Conservation (phyloP, 2,113 vertebrate species). For the Poecile atricapillus region DNA sequence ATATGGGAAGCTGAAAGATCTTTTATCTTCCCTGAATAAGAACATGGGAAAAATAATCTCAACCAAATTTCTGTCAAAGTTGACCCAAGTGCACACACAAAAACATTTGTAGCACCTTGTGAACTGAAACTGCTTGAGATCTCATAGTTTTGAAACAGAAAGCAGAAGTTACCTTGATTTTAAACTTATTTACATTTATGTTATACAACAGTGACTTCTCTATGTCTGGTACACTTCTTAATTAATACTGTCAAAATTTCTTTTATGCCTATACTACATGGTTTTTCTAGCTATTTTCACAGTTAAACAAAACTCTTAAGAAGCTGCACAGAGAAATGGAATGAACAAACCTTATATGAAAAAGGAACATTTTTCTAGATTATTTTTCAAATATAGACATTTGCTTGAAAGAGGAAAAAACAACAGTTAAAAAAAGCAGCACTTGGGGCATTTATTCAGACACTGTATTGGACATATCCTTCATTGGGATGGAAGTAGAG, state of each 20-base stretch:
- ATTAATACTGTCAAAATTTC: background rate
- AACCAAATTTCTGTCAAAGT: background rate
- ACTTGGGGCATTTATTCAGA: background rate
- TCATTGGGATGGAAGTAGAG: background rate
- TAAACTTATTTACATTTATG: slow-evolving; percentile 26
- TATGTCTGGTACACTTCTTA: background rate
- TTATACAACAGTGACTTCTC: background rate
- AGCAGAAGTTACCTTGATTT: slow-evolving; percentile 36
- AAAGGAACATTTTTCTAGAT: background rate
- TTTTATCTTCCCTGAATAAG: background rate
- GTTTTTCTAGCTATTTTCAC: background rate
- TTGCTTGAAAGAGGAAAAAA: background rate
- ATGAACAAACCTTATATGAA: background rate
- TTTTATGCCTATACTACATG: background rate
- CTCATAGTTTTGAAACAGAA: background rate
- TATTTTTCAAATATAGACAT: background rate
- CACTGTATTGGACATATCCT: background rate
- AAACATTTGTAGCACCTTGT: background rate
- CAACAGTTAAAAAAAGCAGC: background rate
- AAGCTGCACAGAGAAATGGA: background rate
- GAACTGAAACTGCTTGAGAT: slow-evolving; percentile 13
- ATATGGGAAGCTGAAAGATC: background rate
- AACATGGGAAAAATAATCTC: background rate
- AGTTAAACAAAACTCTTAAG: background rate
- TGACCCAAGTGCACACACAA: background rate